Conservation (phyloP, 2,888 invertebrate genomes). For the Cylloceria caligata region DNA sequence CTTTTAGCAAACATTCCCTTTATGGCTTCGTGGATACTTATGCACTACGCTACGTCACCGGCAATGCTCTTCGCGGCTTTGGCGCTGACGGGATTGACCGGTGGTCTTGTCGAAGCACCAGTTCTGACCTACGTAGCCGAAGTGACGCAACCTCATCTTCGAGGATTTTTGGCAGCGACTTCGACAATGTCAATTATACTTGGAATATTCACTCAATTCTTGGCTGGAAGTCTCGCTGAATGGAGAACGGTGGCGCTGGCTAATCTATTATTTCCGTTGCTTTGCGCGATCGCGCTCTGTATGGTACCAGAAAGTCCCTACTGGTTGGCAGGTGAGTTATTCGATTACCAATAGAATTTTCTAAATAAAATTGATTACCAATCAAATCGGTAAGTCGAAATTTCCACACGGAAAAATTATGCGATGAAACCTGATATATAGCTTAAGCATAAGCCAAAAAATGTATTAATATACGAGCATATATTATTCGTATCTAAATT, state of each 20-base stretch:
- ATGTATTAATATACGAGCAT: background rate
- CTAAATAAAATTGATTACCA: background rate
- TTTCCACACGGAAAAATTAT: too few species aligned
- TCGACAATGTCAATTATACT: slow-evolving; percentile 91
- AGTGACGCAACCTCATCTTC: slow-evolving; percentile 92
- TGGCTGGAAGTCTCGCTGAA: slow-evolving; percentile 89
- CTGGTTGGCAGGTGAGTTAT: slow-evolving; percentile 88
- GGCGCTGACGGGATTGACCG: slow-evolving; percentile 90
- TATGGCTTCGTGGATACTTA: slow-evolving; percentile 90
- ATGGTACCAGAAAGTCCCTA: slow-evolving; percentile 93
- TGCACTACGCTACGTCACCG: slow-evolving; percentile 88
- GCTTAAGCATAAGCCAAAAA: too few species aligned
- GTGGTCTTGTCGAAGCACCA: slow-evolving; percentile 93
- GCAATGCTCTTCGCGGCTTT: slow-evolving; percentile 90
- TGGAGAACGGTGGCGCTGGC: slow-evolving; percentile 91
- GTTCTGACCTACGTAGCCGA: slow-evolving; percentile 94
- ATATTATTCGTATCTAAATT: background rate
- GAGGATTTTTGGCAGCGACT: slow-evolving; percentile 91
- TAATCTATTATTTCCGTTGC: slow-evolving; percentile 88
- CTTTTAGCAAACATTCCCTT: slow-evolving; percentile 86
- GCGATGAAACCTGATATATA: too few species aligned
- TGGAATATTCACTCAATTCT: slow-evolving; percentile 91
- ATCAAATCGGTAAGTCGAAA: too few species aligned
- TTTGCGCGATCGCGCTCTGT: slow-evolving; percentile 88
- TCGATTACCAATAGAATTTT: too few species aligned